A percentile compares a stretch with the other conserved stretches of the same genome.
Conservation (phyloP, 1,140 invertebrate genomes). For the Globodera rostochiensis region DNA sequence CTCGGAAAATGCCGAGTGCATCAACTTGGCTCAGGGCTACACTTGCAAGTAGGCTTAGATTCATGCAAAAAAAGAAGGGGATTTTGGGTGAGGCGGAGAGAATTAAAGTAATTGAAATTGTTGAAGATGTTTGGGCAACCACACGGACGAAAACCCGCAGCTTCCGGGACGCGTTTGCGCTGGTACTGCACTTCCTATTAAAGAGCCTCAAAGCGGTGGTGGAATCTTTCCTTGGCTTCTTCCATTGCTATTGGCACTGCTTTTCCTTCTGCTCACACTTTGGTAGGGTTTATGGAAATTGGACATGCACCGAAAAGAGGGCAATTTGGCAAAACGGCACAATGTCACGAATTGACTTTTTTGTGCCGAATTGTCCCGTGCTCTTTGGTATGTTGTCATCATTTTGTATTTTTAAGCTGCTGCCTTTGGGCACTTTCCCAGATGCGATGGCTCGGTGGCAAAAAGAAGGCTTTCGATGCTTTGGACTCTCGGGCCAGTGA, state of each 20-base stretch:
- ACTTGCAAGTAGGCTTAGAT: constrained; percentile 55
- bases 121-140: background rate
- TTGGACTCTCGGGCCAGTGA: constrained; percentile 8
- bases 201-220: constrained; percentile 30
- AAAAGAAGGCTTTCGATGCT: background rate
- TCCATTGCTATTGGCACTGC: constrained; percentile 55
- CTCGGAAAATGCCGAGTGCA: constrained; percentile 61
- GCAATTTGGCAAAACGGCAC: too few species aligned
- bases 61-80: too few species aligned
- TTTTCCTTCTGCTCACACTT: constrained; percentile 60
- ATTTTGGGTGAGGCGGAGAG: constrained; percentile 60
- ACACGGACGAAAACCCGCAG: background rate
- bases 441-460: constrained; percentile 16
- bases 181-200: background rate
- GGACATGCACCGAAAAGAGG: too few species aligned
- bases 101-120: constrained; percentile 27
- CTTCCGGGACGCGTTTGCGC: constrained; percentile 52
- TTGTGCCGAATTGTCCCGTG: too few species aligned
- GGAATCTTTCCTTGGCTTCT: constrained; percentile 56
- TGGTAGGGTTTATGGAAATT: constrained; percentile 34
- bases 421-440: constrained; percentile 18
- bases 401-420: constrained; percentile 1
- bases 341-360: too few species aligned
- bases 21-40: constrained; percentile 55
- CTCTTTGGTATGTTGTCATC: too few species aligned